Evolutionary conservation across 1,140 invertebrate genomes (phyloP).

Genomic region (Aporrectodea caliginosa): DNA sequence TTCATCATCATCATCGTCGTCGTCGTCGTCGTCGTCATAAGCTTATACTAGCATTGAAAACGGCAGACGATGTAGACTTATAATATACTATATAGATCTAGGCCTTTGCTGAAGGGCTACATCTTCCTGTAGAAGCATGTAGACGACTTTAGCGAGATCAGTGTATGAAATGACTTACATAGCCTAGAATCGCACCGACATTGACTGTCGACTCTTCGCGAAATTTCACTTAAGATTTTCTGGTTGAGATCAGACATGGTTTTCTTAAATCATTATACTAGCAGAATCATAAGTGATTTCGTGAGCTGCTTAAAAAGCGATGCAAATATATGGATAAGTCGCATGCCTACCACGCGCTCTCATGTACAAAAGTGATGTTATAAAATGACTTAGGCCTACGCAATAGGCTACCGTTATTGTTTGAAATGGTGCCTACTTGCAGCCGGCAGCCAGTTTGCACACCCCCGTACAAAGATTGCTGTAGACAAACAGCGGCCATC

Average conservation of each 20-base stretch:
- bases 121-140: no score
- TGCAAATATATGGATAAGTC: neutral
- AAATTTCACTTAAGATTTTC: no score
- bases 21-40: neutral
- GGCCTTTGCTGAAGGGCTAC: no score
- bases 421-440: constrained; percentile 62
- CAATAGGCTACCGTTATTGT: neutral
- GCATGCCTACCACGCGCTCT: neutral
- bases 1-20: neutral
- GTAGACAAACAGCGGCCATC: constrained; percentile 83
- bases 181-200: no score
- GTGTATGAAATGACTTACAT: no score
- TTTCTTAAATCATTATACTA: no score
- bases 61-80: neutral
- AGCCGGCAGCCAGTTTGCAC: constrained; percentile 67
- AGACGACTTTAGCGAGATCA: no score
- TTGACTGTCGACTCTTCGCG: no score
- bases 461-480: constrained; percentile 65
- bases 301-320: no score
- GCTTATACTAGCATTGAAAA: neutral
- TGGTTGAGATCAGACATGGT: no score
- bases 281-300: no score
- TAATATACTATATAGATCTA: neutral
- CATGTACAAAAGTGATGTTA: neutral
- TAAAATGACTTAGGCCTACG: neutral